Evolutionary conservation across 2,113 vertebrate species (phyloP).

Genomic region (Cyanoderma ruficeps): DNA sequence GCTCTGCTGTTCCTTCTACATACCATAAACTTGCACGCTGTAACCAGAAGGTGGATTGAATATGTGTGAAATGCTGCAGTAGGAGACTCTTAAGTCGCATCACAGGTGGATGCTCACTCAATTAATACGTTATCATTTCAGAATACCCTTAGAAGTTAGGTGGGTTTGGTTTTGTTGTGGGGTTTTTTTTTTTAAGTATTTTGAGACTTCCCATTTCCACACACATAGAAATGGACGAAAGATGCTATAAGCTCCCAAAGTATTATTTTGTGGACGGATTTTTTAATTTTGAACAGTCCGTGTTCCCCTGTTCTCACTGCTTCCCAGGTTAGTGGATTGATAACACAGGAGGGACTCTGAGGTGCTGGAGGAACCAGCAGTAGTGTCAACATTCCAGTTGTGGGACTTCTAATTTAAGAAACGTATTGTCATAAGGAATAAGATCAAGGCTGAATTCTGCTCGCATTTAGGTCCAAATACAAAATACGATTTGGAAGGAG

Average conservation of each 20-base stretch:
- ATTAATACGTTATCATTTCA: conserved; percentile 21
- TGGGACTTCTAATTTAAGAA: conserved; percentile 47
- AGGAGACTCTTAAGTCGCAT: conserved; percentile 45
- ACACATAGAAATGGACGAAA: not conserved
- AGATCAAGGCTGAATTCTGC: conserved; percentile 36
- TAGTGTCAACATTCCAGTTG: not conserved
- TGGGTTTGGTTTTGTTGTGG: not conserved
- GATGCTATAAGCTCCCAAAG: not conserved
- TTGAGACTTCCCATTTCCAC: not conserved
- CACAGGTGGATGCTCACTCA: conserved; percentile 51
- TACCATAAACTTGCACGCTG: conserved; percentile 57
- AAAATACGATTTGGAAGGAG: conserved; percentile 26
- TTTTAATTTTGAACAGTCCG: not conserved
- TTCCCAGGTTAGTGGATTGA: not conserved
- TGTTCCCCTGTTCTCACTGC: not conserved
- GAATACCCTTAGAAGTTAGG: not conserved
- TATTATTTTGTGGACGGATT: not conserved
- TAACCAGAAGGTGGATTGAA: conserved; percentile 58
- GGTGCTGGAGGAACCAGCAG: not conserved
- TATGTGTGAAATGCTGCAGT: conserved; percentile 54
- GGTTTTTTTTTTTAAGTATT: not conserved
- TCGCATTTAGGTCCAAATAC: conserved; percentile 27
- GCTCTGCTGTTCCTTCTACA: conserved; percentile 42
- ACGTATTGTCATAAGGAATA: not conserved
- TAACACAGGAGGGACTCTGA: not conserved